Conservation (phyloP, 1,140 invertebrate species). For the Paralvinella palmiformis region DNA sequence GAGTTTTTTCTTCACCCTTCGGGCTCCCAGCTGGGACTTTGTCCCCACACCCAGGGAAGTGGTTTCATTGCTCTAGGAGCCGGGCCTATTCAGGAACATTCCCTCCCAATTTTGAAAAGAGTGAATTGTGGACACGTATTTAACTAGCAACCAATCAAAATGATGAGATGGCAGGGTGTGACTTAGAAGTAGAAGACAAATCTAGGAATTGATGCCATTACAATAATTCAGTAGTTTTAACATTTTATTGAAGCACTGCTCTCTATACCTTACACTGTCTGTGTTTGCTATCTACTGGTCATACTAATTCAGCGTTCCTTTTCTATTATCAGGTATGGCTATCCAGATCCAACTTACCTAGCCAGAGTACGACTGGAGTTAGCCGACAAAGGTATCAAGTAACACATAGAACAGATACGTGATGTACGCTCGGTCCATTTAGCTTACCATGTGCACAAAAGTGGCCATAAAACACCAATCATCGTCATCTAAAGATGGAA, state of each 20-base stretch:
- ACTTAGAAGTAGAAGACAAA: not conserved
- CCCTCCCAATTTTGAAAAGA: too few relatives aligned
- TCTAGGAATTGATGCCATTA: not conserved
- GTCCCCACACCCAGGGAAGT: too few relatives aligned
- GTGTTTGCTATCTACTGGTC: not conserved
- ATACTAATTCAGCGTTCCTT: not conserved
- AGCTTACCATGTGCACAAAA: too few relatives aligned
- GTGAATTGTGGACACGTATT: too few relatives aligned
- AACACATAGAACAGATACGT: too few relatives aligned
- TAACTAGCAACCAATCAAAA: not conserved
- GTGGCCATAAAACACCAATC: too few relatives aligned
- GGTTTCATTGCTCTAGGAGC: too few relatives aligned
- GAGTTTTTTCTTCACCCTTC: too few relatives aligned
- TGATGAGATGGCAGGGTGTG: not conserved
- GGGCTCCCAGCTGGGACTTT: too few relatives aligned
- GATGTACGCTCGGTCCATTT: too few relatives aligned
- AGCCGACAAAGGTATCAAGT: slow-evolving; percentile 43
- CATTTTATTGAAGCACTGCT: not conserved
- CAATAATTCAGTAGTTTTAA: not conserved
- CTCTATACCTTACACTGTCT: not conserved
- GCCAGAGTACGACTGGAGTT: slow-evolving; percentile 29
- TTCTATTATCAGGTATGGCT: slow-evolving; percentile 29
- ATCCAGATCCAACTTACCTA: slow-evolving; percentile 33
- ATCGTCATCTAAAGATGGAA: too few relatives aligned
- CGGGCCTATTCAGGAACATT: too few relatives aligned